Percentiles rank a stretch among this genome's conserved stretches.
These are phyloP conservation scores for Diarsia rubi DNA, from an alignment of 2,888 invertebrate genomes.

Conservation along the genomic window DNA sequence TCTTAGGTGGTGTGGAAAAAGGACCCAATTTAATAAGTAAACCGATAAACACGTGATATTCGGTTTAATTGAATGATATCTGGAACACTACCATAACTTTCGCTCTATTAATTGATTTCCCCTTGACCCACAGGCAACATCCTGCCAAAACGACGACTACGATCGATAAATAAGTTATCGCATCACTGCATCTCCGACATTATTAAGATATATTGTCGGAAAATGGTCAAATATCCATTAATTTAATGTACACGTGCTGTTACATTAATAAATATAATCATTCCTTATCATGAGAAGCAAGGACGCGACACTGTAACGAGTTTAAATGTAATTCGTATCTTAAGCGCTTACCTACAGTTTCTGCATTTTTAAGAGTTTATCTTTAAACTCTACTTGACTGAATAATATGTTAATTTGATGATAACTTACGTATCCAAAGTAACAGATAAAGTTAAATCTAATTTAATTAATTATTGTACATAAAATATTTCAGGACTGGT, in stretches of 20 bases:
- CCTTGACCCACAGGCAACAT: slow-evolving; percentile 69
- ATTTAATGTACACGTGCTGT: slow-evolving; percentile 67
- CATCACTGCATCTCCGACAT: slow-evolving; percentile 66
- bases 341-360: slow-evolving; percentile 64
- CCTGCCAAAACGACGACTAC: slow-evolving; percentile 70
- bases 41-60: slow-evolving; percentile 9
- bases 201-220: slow-evolving; percentile 70
- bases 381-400: slow-evolving; percentile 22
- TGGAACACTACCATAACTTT: slow-evolving; percentile 63
- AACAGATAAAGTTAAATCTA: slow-evolving; percentile 15
- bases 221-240: slow-evolving; percentile 69
- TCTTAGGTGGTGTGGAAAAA: slow-evolving; percentile 89
- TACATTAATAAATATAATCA: slow-evolving; percentile 81
- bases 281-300: slow-evolving; percentile 82
- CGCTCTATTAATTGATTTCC: slow-evolving; percentile 62
- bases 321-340: slow-evolving; percentile 62
- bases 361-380: slow-evolving; percentile 59
- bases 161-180: slow-evolving; percentile 71
- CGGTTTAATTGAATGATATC: slow-evolving; percentile 48
- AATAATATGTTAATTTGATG: slow-evolving; percentile 14
- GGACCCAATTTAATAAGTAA: slow-evolving; percentile 69
- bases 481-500: slow-evolving; percentile 20
- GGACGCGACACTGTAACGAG: slow-evolving; percentile 80
- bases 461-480: slow-evolving; percentile 7
- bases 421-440: background rate